Conservation (phyloP, 2,888 invertebrate species). For the Dryobota labecula region DNA sequence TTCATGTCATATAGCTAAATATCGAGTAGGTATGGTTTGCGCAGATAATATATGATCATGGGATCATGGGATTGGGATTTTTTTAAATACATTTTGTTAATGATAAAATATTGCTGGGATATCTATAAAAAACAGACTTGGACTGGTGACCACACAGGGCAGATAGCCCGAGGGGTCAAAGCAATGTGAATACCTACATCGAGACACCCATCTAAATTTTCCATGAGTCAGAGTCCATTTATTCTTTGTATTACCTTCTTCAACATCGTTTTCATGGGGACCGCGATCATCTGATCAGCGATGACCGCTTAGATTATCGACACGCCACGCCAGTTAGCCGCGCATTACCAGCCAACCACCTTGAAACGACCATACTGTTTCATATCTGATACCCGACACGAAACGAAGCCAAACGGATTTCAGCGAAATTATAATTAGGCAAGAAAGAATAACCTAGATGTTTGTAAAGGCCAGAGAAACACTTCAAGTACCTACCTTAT, state of each 20-base stretch:
- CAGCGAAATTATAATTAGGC: slow-evolving; percentile 27
- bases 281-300: slow-evolving; percentile 29
- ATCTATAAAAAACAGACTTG: not conserved
- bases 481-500: not conserved
- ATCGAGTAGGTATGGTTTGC: not conserved
- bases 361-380: slow-evolving; percentile 42
- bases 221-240: slow-evolving; percentile 3
- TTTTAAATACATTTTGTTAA: no score
- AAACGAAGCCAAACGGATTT: slow-evolving; percentile 33
- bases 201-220: not conserved
- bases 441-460: slow-evolving; percentile 15
- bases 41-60: not conserved
- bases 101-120: not conserved
- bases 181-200: not conserved
- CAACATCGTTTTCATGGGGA: slow-evolving; percentile 12
- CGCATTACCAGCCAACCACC: slow-evolving; percentile 41
- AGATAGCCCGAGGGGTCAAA: not conserved
- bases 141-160: no score
- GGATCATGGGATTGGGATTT: no score
- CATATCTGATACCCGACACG: slow-evolving; percentile 52
- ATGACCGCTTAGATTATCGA: slow-evolving; percentile 64
- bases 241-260: slow-evolving; percentile 20
- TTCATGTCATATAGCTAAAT: no score
- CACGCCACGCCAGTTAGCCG: slow-evolving; percentile 58
- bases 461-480: slow-evolving; percentile 30